These are phyloP conservation scores for Cyrtonyx montezumae DNA, from an alignment of 2,113 vertebrate genomes.

Conservation along the genomic window DNA sequence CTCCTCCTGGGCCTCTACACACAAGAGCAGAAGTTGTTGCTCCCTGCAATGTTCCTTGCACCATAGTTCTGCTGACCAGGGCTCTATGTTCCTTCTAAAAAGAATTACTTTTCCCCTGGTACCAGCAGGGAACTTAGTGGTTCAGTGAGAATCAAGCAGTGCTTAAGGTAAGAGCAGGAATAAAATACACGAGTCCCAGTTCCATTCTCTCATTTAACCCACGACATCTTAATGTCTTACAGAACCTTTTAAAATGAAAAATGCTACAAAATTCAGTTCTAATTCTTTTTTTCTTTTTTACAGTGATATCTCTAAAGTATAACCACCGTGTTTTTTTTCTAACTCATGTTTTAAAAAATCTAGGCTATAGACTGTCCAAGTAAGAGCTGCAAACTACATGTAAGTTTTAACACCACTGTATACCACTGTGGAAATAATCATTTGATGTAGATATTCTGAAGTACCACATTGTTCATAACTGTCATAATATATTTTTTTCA, in stretches of 20 bases:
- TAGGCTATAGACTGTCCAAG: background rate
- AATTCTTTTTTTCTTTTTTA: background rate
- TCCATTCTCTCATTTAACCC: background rate
- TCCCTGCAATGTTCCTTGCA: background rate
- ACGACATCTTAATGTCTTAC: background rate
- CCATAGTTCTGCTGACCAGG: background rate
- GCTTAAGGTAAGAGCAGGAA: background rate
- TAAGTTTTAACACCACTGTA: background rate
- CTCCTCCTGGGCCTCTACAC: background rate
- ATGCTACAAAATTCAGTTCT: background rate
- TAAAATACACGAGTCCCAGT: background rate
- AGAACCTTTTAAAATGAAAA: constrained; percentile 15
- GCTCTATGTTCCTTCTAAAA: background rate
- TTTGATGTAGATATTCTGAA: background rate
- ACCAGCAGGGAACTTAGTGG: background rate
- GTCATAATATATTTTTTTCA: background rate
- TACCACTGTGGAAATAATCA: background rate
- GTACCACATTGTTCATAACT: background rate
- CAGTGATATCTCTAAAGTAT: constrained; percentile 11
- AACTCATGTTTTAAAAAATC: constrained; percentile 10
- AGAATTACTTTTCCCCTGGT: background rate
- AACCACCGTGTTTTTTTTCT: background rate
- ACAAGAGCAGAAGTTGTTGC: background rate
- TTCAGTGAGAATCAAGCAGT: background rate
- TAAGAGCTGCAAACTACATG: background rate